Percentiles rank a stretch among this genome's conserved stretches.
phyloP scores from a whole-genome alignment of 2,797 vertebrate species.

The Acropternis orthonyx region DNA sequence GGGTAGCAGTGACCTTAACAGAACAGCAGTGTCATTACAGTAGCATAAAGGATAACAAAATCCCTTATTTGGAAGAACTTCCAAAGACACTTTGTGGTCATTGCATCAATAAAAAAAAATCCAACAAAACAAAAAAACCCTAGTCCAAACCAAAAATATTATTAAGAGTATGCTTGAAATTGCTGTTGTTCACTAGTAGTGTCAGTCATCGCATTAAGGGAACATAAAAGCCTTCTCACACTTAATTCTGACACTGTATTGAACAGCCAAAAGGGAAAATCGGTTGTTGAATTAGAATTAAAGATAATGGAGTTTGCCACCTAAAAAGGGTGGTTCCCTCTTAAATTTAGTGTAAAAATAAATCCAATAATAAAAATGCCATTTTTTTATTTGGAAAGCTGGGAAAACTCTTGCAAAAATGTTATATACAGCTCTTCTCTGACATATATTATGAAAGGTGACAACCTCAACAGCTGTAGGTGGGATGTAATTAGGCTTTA shows the following conservation, averaged over 20 bases:
- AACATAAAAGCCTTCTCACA: not conserved
- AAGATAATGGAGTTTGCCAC: not conserved
- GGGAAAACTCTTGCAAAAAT: not conserved
- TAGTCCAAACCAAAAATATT: not conserved
- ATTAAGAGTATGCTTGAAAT: not conserved
- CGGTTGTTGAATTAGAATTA: not conserved
- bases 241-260: not conserved
- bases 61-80: not conserved
- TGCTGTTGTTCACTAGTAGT: not conserved
- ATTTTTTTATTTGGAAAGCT: not conserved
- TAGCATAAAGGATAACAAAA: not conserved
- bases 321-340: not conserved
- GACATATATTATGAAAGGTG: slow-evolving; percentile 8
- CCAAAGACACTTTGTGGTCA: not conserved
- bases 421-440: not conserved
- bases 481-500: slow-evolving; percentile 20
- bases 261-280: not conserved
- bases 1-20: not conserved
- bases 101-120: not conserved
- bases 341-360: not conserved
- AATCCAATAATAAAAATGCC: not conserved
- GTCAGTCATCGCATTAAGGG: not conserved
- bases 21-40: not conserved
- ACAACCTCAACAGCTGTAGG: slow-evolving; percentile 30
- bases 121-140: no score